Evolutionary conservation across 2,888 invertebrate species (phyloP).

Genomic region (Pristionchus maxplancki): DNA sequence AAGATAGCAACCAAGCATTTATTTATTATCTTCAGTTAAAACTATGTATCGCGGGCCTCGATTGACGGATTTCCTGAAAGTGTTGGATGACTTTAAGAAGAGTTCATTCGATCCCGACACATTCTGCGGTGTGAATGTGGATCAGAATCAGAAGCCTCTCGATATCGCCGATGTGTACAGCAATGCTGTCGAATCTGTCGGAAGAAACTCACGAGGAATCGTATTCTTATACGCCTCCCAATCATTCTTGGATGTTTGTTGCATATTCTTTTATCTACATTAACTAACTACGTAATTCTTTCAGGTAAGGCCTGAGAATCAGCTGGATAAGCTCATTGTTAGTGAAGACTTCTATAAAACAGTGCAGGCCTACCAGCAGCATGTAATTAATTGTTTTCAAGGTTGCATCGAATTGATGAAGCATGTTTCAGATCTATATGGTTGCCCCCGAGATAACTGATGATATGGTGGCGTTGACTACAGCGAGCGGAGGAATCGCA

Average conservation of each 20-base stretch:
- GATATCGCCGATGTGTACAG: not conserved
- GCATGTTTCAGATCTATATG: not conserved
- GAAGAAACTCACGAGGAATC: slow-evolving; percentile 22
- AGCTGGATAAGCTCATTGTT: too few relatives aligned
- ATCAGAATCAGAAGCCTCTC: not conserved
- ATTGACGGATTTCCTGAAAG: not conserved
- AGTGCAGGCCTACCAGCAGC: not conserved
- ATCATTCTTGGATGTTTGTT: too few relatives aligned
- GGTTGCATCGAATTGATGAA: not conserved
- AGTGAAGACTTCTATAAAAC: not conserved
- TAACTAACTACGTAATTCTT: too few relatives aligned
- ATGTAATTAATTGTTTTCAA: not conserved
- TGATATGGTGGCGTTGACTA: not conserved
- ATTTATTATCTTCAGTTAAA: not conserved
- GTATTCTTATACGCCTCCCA: too few relatives aligned
- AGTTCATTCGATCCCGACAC: not conserved
- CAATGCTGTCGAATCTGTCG: slow-evolving; percentile 11
- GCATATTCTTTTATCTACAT: too few relatives aligned
- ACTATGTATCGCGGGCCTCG: not conserved
- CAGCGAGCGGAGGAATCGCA: slow-evolving; percentile 1
- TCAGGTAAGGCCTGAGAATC: too few relatives aligned
- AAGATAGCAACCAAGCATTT: not conserved
- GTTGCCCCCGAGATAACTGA: not conserved
- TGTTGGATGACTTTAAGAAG: not conserved
- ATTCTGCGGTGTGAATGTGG: not conserved